Evolutionary conservation across 2,113 vertebrate species (phyloP), one percentile per base, ranked within the genome.

Genomic region (Lates calcarifer): DNA sequence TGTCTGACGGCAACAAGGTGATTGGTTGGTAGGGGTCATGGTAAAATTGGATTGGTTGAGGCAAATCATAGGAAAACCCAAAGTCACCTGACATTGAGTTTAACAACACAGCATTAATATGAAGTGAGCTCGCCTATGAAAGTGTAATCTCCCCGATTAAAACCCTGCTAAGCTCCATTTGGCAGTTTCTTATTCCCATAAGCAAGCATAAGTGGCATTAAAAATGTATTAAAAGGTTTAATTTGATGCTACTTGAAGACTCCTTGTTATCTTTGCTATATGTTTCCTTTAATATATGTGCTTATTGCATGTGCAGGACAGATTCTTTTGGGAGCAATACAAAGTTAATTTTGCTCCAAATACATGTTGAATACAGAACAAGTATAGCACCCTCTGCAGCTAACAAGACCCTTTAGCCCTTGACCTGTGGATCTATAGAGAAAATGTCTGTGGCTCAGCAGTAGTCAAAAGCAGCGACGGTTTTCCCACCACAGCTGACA

Each of bases 401-500:
- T 83, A 89, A 86, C 85, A 61, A 82, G 83, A 66, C 55, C 77
- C 51, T 41, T 77, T 43, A 37, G 78, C 82, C 73, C 60, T 20
- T 5, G 67, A 80, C 84, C 79, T 43, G 81, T 4, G 67, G 71
- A 64, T 81, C 83, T 79, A 74, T 74, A 43, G 75, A 75, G 74
- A 81, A 69, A 84, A 80, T 60, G 58, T 77, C 83, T 69, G 13
- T 4, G 22, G 61, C 87, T 60, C 82, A 82, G 81, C 76, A 56
- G 91, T 49, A 74, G 67, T 89, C 81, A 31, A 79, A 75, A 63
- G 73, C 77, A 18, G 43, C 60, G 66, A 70, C 85, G 41, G 39
- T 81, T 83, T 74, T 85, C 81, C 68, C 77, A 65, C 70, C 74
- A 35, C 76, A 74, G 84, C 81, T 77, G 87, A 91, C 89, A 81